Base-by-base conservation (phyloP, 1,140 invertebrate species). In the Neodiprion pinetum region DNA sequence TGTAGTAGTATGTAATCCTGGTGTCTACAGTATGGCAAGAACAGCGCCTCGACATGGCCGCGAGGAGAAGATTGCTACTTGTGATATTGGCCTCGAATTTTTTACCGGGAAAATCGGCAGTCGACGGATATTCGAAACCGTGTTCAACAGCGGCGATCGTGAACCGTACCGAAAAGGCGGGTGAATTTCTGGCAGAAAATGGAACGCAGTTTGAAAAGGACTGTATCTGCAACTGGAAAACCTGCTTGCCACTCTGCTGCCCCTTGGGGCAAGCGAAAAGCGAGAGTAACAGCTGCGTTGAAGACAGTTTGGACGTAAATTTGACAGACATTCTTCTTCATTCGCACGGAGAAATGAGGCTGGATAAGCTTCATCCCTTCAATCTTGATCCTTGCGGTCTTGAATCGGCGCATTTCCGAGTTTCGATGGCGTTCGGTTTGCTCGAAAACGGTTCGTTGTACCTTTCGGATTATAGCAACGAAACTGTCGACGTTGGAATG, bases 171-270 rank as follows among this genome's bases (percentile, higher is more conserved):
- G 28, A 40, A 40, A 5, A 40, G 28, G 1, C 2, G 28, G 28
- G 28, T 3, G 28, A 40, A 40, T 40, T 40, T 40, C 28, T 5
- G 5, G 28, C 28, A 5, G 28, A 40, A 40, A 40, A 40, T 40
- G 28, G 28, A 40, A 40, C 28, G 28, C 28, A 5, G 1, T 40
- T 40, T 40, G 28, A 40, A 40, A 40, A 40, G 2, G 28, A 40
- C 28, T 61, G 53, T 17, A 5, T 61, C 4, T 61, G 53, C 53
- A 9, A 61, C n/a, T 4, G 5, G 11, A 61, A 61, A 17, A 61
- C 53, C 53, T 61, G 53, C 53, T 12, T 61, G n/a, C 53, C 53
- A 17, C 53, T 61, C 53, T 61, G 53, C 53, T 61, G 53, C n/a
- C 53, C 53, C 0, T 12, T 14, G n/a, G 53, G 53, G 9, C n/a